Conservation (phyloP, 2,888 invertebrate species). For the Diplazon laetatorius region DNA sequence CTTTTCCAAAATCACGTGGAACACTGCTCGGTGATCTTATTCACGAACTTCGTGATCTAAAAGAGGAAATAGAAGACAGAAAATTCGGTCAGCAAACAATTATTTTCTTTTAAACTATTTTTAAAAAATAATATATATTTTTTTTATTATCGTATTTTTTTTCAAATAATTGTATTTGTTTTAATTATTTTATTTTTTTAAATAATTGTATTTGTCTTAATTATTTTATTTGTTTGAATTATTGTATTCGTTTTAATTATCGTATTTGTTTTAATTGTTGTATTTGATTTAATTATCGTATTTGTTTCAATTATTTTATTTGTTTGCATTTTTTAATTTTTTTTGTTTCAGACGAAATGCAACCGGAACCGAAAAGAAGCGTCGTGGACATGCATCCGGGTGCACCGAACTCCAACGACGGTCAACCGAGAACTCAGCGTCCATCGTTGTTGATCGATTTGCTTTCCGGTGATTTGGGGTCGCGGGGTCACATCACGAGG, state of each 20-base stretch:
- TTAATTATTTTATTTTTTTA: no score
- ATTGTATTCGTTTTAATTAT: background rate
- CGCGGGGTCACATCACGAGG: constrained; percentile 76
- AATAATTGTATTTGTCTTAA: no score
- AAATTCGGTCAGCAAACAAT: constrained; percentile 81
- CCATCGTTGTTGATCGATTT: constrained; percentile 88
- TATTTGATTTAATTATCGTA: background rate
- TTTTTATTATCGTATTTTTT: no score
- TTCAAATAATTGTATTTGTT: no score
- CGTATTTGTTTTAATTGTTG: background rate
- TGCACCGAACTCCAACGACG: constrained; percentile 71
- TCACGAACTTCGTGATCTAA: constrained; percentile 91
- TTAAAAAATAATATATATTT: no score
- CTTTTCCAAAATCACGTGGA: constrained; percentile 93
- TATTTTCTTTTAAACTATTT: no score
- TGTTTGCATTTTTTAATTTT: constrained; percentile 1
- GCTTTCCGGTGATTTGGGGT: constrained; percentile 85
- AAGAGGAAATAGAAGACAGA: constrained; percentile 93
- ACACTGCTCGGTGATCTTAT: constrained; percentile 93
- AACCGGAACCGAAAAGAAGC: constrained; percentile 79
- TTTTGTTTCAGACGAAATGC: constrained; percentile 76
- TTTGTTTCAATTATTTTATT: constrained; percentile 3
- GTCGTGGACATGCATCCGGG: constrained; percentile 78
- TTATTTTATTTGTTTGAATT: no score
- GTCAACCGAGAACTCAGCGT: constrained; percentile 84